phyloP scores from a whole-genome alignment of 1,140 invertebrate genomes.

The Macrotrachela quadricornifera region DNA sequence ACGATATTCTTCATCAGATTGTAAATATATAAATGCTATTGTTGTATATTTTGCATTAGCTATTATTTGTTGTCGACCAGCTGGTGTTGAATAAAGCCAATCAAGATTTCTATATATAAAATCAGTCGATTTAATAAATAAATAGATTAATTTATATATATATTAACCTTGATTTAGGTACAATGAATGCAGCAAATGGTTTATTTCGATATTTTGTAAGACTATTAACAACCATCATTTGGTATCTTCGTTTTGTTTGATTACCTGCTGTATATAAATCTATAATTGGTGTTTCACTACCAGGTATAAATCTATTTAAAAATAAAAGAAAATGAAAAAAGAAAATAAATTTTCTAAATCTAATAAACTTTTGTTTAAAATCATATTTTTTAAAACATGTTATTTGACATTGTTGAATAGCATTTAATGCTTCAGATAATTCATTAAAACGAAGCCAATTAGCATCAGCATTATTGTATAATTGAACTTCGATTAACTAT shows the following conservation, averaged over 20 bases:
- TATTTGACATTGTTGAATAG: no score
- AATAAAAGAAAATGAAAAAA: no score
- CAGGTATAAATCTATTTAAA: not conserved
- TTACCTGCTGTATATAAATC: conserved; percentile 34
- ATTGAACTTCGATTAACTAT: conserved; percentile 18
- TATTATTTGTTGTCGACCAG: conserved; percentile 55
- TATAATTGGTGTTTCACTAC: conserved; percentile 14
- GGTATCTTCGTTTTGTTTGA: conserved; percentile 43
- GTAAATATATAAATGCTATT: conserved; percentile 55
- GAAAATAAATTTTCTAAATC: no score
- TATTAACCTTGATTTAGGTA: conserved; percentile 67
- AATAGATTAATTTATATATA: not conserved
- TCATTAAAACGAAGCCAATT: not conserved
- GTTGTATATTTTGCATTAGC: conserved; percentile 48
- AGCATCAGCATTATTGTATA: conserved; percentile 13
- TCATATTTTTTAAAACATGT: no score
- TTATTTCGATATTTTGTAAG: conserved; percentile 23
- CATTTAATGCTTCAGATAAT: not conserved
- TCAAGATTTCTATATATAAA: conserved; percentile 46
- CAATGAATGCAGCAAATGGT: conserved; percentile 49
- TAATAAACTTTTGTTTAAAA: no score
- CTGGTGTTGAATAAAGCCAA: conserved; percentile 65
- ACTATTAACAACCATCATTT: conserved; percentile 46
- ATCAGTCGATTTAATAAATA: not conserved
- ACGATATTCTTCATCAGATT: conserved; percentile 51